Evolutionary conservation across 2,113 vertebrate species (phyloP), one percentile per base, ranked within the genome.

Genomic region (Rhea americana): DNA sequence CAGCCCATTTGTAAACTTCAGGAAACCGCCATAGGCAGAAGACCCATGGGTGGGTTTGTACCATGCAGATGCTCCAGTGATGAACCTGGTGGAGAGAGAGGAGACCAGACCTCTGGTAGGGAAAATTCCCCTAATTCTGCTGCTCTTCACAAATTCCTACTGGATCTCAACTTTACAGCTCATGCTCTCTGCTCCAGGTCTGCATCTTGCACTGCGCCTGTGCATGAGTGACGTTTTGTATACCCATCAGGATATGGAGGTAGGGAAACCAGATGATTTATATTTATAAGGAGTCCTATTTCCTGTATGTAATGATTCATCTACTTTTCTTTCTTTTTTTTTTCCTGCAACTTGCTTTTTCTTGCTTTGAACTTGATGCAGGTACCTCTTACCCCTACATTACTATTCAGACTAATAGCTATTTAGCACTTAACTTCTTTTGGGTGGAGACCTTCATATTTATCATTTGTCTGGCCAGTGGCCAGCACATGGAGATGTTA

Each of bases 51-150:
- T 56, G 28, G 55, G 55, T 25, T 56, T 56, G 55, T 56, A 56
- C 28, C 55, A 30, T 16, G 16, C 55, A 56, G 28, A 30, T 30
- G 55, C 55, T 56, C 55, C 55, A 30, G 28, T 30, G 28, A 56
- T 56, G 30, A 53, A 65, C 2, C 6, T 16, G 9, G 43, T 39
- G 4, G n/a, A 82, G 13, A 13, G 2, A 13, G 20, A 45, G 55
- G 48, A 77, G 59, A 70, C 3, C 25, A 26, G 19, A 32, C 5
- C 2, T 0, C 17, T n/a, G 32, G 3, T 10, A 20, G 0, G 0
- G 68, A 50, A 26, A 11, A 24, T 13, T 65, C 76, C 70, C 16
- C 58, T 13, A n/a, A 19, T 13, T 56, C 35, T 58, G 28, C 22
- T 79, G 3, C 71, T 91, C 53, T 39, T 80, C 75, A 58, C 50